Evolutionary conservation across 2,888 invertebrate species (phyloP).

Genomic region (Uropetala carovei): DNA sequence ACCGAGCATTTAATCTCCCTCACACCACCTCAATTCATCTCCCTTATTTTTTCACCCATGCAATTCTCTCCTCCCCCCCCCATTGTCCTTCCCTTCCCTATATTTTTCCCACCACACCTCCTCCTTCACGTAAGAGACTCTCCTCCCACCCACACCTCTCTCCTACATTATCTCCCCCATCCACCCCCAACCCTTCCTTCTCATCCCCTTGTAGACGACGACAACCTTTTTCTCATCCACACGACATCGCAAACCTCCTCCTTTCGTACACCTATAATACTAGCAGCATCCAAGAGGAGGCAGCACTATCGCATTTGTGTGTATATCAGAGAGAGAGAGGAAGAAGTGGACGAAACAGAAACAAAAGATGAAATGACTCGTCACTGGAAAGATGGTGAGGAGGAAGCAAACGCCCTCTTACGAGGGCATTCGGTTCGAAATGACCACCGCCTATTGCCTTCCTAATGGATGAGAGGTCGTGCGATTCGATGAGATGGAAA

Average conservation of each 20-base stretch:
- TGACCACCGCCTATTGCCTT: not conserved
- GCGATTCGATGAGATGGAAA: conserved; percentile 10
- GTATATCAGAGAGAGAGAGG: not conserved
- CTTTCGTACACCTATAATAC: not conserved
- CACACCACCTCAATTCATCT: not conserved
- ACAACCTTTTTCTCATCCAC: not conserved
- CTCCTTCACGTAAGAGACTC: not conserved
- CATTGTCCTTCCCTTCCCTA: too few relatives aligned
- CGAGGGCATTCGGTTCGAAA: not conserved
- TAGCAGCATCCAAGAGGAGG: not conserved
- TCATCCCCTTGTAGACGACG: not conserved
- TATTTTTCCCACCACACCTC: too few relatives aligned
- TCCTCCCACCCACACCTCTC: not conserved
- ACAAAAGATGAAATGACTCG: not conserved
- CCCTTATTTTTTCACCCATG: too few relatives aligned
- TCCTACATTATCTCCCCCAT: not conserved
- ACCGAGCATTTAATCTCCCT: not conserved
- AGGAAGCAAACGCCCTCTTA: conserved; percentile 14
- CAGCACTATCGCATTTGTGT: not conserved
- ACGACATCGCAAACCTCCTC: not conserved
- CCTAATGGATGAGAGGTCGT: not conserved
- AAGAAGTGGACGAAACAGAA: not conserved
- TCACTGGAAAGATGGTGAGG: not conserved
- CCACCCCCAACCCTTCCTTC: not conserved
- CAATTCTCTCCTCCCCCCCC: too few relatives aligned